These are phyloP conservation scores for Onthophagus taurus DNA, from an alignment of 1,140 invertebrate species.

Conservation along the genomic window DNA sequence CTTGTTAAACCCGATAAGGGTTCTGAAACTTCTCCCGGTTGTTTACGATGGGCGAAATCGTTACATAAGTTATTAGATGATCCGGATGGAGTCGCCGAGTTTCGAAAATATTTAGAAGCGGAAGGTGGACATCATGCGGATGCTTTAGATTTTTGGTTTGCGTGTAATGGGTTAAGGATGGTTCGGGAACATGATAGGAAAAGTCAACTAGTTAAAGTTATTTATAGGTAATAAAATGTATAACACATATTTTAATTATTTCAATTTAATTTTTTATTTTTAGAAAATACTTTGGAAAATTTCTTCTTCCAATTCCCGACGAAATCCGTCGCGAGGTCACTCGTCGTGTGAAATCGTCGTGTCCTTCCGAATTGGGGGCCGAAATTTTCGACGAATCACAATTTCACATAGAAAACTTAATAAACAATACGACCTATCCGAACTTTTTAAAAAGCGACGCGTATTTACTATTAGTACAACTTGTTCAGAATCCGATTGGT, in stretches of 20 bases:
- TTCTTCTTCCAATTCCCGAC: constrained; percentile 71
- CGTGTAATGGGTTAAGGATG: constrained; percentile 79
- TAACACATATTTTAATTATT: background rate
- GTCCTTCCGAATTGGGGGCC: constrained; percentile 35
- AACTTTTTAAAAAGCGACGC: constrained; percentile 85
- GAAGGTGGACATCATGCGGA: constrained; percentile 69
- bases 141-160: constrained; percentile 83
- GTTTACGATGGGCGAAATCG: constrained; percentile 77
- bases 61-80: constrained; percentile 73
- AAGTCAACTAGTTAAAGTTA: constrained; percentile 67
- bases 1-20: constrained; percentile 14
- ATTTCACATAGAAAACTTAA: constrained; percentile 66
- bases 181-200: constrained; percentile 62
- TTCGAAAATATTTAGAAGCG: constrained; percentile 70
- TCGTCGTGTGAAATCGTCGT: constrained; percentile 28
- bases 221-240: constrained; percentile 57
- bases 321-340: constrained; percentile 51
- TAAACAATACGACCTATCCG: constrained; percentile 78
- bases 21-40: constrained; percentile 66
- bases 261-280: constrained; percentile 12
- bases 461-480: constrained; percentile 73
- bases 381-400: constrained; percentile 61
- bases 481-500: constrained; percentile 39
- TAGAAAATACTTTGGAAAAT: constrained; percentile 69
- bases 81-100: constrained; percentile 75